These are phyloP conservation scores for Temnothorax curvispinosus DNA, from an alignment of 1,140 invertebrate genomes.

Conservation along the genomic window DNA sequence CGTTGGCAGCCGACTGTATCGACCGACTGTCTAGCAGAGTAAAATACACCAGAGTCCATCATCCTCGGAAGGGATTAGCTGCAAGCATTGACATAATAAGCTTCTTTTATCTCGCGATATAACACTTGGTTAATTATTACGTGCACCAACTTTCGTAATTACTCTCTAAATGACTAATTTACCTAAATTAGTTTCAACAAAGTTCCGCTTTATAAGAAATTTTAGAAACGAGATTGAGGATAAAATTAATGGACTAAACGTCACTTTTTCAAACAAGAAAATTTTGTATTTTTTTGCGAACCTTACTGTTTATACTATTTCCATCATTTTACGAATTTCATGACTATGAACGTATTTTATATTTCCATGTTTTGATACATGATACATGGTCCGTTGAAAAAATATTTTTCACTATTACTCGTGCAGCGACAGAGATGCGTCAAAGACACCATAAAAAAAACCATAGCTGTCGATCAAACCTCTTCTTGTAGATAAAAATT, in stretches of 20 bases:
- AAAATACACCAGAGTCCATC: slow-evolving; percentile 15
- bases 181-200: background rate
- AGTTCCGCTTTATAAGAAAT: slow-evolving; percentile 7
- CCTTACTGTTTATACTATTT: background rate
- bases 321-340: background rate
- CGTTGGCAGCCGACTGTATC: slow-evolving; percentile 40
- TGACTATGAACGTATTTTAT: background rate
- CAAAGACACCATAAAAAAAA: slow-evolving; percentile 18
- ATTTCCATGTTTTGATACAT: background rate
- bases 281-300: background rate
- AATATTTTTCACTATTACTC: slow-evolving; percentile 19
- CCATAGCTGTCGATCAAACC: slow-evolving; percentile 12
- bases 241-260: slow-evolving; percentile 3
- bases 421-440: background rate
- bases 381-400: background rate
- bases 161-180: background rate
- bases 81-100: slow-evolving; percentile 51
- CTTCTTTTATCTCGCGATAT: background rate
- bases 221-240: background rate
- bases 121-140: slow-evolving; percentile 42
- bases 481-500: background rate
- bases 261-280: background rate
- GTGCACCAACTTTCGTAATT: slow-evolving; percentile 26
- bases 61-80: slow-evolving; percentile 11
- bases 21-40: slow-evolving; percentile 26